phyloP scores from a whole-genome alignment of 2,113 vertebrate species.

The Podarcis raffonei region DNA sequence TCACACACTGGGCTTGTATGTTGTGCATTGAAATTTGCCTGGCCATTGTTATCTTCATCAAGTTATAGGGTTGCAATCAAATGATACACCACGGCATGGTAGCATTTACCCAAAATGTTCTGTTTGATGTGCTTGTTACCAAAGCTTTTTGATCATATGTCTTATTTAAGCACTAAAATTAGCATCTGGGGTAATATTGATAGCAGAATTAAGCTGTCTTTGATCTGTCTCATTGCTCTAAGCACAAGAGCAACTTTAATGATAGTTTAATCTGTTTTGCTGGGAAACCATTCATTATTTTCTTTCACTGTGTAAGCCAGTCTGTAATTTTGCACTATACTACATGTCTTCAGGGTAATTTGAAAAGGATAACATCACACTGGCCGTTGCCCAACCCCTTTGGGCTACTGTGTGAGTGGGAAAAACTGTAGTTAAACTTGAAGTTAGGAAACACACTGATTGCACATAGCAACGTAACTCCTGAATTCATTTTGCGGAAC shows the following conservation, averaged over 20 bases:
- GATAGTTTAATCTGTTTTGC: background rate
- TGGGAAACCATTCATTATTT: background rate
- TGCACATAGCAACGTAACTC: background rate
- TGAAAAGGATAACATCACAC: background rate
- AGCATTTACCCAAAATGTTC: background rate
- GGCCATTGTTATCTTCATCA: background rate
- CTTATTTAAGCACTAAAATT: background rate
- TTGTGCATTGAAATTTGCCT: background rate
- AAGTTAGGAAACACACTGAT: background rate
- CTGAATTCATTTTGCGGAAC: background rate
- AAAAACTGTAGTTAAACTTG: background rate
- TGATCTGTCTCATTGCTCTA: constrained; percentile 21
- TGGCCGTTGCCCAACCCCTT: background rate
- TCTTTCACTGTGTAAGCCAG: background rate
- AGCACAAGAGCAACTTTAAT: background rate
- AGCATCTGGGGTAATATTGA: constrained; percentile 1
- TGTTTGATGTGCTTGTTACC: background rate
- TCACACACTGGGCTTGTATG: background rate
- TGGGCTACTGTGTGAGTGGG: background rate
- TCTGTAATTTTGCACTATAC: constrained; percentile 5
- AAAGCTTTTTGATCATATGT: background rate
- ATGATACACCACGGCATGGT: constrained; percentile 3
- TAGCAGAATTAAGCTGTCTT: background rate
- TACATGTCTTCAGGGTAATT: background rate
- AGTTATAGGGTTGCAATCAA: background rate